Conservation (phyloP, 2,113 vertebrate genomes). For the Ptychochromis oligacanthus region DNA sequence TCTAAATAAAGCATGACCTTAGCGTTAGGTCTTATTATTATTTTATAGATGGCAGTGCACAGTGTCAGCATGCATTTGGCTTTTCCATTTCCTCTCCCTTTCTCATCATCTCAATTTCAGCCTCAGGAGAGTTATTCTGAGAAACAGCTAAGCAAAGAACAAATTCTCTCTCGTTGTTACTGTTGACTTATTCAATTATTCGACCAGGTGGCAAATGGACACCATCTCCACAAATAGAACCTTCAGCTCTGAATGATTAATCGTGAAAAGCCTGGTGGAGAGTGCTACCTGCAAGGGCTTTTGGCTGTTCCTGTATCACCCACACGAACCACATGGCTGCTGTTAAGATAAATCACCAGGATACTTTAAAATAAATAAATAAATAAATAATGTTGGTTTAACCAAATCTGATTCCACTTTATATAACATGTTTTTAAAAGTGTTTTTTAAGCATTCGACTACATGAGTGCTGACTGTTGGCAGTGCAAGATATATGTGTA, state of each 20-base stretch:
- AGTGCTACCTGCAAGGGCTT: conserved; percentile 46
- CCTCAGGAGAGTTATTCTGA: conserved; percentile 75
- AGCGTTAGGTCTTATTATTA: conserved; percentile 68
- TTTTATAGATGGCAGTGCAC: conserved; percentile 64
- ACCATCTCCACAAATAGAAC: conserved; percentile 72
- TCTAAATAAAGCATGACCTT: conserved; percentile 76
- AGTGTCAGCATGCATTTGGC: conserved; percentile 62
- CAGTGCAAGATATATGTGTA: conserved; percentile 14
- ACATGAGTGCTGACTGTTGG: not conserved
- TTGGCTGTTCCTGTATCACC: conserved; percentile 29
- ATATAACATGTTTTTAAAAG: not conserved
- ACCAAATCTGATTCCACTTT: conserved; percentile 16
- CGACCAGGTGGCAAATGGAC: conserved; percentile 75
- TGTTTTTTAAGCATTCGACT: not conserved
- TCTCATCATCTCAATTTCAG: conserved; percentile 77
- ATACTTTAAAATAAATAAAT: not conserved
- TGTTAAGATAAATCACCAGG: conserved; percentile 11
- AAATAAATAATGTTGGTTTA: not conserved
- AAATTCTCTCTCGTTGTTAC: conserved; percentile 69
- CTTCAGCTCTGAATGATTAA: conserved; percentile 78
- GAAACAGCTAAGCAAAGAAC: conserved; percentile 69
- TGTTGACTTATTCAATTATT: conserved; percentile 80
- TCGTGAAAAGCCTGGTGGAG: conserved; percentile 55
- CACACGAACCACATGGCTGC: not conserved
- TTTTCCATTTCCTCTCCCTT: conserved; percentile 54